phyloP scores from a whole-genome alignment of 2,797 vertebrate genomes.

The Gobionotothen gibberifrons region DNA sequence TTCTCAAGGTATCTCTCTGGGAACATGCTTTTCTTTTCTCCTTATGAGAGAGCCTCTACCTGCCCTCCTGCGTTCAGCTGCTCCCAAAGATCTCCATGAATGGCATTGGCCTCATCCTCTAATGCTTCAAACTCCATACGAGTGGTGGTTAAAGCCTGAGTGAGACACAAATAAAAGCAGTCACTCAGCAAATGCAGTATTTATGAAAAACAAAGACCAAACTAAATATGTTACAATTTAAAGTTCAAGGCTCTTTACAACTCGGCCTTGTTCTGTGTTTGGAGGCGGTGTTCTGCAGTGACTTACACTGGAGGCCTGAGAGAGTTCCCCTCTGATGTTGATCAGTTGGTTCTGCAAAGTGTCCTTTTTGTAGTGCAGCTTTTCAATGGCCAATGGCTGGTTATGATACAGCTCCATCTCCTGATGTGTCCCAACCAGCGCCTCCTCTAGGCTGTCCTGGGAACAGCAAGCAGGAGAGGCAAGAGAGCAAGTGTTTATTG shows the following conservation, averaged over 20 bases:
- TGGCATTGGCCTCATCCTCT: conserved; percentile 91
- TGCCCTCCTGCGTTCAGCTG: conserved; percentile 94
- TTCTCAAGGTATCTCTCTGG: background rate
- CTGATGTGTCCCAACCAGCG: conserved; percentile 93
- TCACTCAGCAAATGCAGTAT: background rate
- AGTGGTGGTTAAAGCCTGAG: conserved; percentile 89
- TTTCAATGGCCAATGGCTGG: conserved; percentile 89
- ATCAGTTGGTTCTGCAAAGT: conserved; percentile 95
- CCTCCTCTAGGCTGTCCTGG: conserved; percentile 94
- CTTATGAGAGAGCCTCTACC: conserved; percentile 73
- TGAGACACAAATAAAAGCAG: conserved; percentile 5
- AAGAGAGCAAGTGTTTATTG: background rate
- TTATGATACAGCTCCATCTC: conserved; percentile 93
- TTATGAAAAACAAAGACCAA: background rate
- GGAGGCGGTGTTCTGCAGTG: background rate
- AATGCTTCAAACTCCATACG: conserved; percentile 91
- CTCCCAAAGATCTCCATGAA: conserved; percentile 96
- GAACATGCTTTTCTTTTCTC: background rate
- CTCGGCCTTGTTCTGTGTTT: background rate
- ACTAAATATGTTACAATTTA: no score
- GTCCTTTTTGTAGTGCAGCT: conserved; percentile 93
- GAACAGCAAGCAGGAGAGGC: conserved; percentile 27
- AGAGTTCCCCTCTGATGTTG: conserved; percentile 94
- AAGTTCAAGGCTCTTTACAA: background rate
- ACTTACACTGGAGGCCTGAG: conserved; percentile 93